Evolutionary conservation across 2,797 vertebrate genomes (phyloP).

Genomic region (Apogon hyalosoma): DNA sequence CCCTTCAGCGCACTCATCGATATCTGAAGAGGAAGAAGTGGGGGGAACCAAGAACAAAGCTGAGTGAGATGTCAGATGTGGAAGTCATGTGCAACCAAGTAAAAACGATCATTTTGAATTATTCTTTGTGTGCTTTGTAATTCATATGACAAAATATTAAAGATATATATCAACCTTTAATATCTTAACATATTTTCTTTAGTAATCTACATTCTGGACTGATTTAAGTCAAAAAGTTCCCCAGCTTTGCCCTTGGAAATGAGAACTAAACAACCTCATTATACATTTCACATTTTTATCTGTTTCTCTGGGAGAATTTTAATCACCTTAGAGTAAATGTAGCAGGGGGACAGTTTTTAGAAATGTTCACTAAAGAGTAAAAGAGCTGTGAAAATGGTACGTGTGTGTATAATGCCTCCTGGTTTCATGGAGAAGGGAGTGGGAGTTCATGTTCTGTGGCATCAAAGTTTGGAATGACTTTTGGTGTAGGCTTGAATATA

Average conservation of each 20-base stretch:
- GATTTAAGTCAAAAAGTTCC: not conserved
- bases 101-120: too few relatives aligned
- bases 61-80: slow-evolving; percentile 20
- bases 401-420: not conserved
- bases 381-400: not conserved
- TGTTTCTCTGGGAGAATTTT: not conserved
- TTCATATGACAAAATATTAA: too few relatives aligned
- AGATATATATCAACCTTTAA: too few relatives aligned
- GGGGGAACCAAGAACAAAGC: slow-evolving; percentile 15
- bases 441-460: not conserved
- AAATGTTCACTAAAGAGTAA: not conserved
- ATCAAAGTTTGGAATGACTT: slow-evolving; percentile 3
- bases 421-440: not conserved
- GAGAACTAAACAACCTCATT: not conserved
- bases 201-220: too few relatives aligned
- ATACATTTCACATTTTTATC: not conserved
- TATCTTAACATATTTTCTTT: too few relatives aligned
- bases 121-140: too few relatives aligned
- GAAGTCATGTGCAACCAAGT: not conserved
- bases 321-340: too few relatives aligned
- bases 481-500: slow-evolving; percentile 1
- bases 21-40: slow-evolving; percentile 79
- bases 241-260: not conserved
- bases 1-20: slow-evolving; percentile 94
- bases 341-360: too few relatives aligned